Evolutionary conservation across 2,888 invertebrate genomes (phyloP).

Genomic region (Harpalus rubripes): DNA sequence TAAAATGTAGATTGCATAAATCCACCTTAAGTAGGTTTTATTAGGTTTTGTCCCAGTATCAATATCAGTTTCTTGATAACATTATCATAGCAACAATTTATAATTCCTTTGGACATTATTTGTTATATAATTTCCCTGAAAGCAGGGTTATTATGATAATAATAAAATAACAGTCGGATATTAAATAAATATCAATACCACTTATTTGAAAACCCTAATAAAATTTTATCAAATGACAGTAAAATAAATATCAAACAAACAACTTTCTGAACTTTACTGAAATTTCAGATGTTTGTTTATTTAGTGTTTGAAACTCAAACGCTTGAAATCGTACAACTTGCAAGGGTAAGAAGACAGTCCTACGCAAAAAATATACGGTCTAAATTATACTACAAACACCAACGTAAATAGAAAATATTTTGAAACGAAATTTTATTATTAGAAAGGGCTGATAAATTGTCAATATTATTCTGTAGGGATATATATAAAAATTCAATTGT

Average conservation of each 20-base stretch:
- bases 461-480: not conserved
- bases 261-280: not conserved
- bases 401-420: not conserved
- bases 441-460: not conserved
- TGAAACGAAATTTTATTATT: not conserved
- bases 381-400: not conserved
- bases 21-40: too few relatives aligned
- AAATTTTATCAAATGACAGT: not conserved
- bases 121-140: too few relatives aligned
- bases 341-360: not conserved
- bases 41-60: too few relatives aligned
- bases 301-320: conserved; percentile 2
- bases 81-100: too few relatives aligned
- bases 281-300: not conserved
- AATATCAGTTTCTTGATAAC: too few relatives aligned
- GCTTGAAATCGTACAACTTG: not conserved
- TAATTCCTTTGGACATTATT: too few relatives aligned
- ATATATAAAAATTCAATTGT: not conserved
- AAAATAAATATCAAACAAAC: not conserved
- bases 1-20: too few relatives aligned
- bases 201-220: not conserved
- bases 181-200: too few relatives aligned
- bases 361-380: not conserved
- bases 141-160: too few relatives aligned
- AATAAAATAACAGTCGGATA: too few relatives aligned